Base-by-base conservation (phyloP, 1,140 invertebrate genomes). In the Halesus radiatus region DNA sequence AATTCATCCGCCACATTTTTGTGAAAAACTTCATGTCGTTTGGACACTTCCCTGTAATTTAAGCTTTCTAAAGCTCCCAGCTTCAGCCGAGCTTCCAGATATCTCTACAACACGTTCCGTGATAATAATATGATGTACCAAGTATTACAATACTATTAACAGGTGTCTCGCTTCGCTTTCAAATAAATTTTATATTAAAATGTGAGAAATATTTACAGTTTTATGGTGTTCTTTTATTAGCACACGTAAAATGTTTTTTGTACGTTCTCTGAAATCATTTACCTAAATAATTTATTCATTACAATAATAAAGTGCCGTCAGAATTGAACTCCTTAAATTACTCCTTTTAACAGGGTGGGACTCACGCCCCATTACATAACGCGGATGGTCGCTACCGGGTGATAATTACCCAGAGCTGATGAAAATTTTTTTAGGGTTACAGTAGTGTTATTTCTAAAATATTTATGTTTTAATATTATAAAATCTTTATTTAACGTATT, bases 21-120 rank as follows among this genome's bases (percentile, higher is more conserved):
- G 29, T 26, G 45, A 37, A 75, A 66, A 76, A 72, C 73, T 76
- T 54, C 53, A 72, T 77, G 79, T 76, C 79, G 52, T 74, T 52
- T 32, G 54, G 18, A 54, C 72, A 23, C 72, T 10, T 58, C 22
- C 52, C 72, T 32, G 22, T 16, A 56, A 26, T n/a, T 29, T 64
- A 64, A 64, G 26, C 22, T 26, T 26, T 29, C 13, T 8, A 23
- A 29, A 29, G 26, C 22, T 3, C 62, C 26, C 60, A 6, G 62
- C 26, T 15, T n/a, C 13, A 16, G 16, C 10, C 16, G 22, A 16
- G 7, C 22, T 22, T 29, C 7, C 6, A 32, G 22, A 64, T 26
- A 13, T 23, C 16, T 64, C 10, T 26, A 10, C 15, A 64, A 29
- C 32, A 23, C 2, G 62, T 13, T 23, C 3, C 26, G 22, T 64